phyloP scores from a whole-genome alignment of 2,888 invertebrate genomes.

The Harpagoxenus sublaevis region DNA sequence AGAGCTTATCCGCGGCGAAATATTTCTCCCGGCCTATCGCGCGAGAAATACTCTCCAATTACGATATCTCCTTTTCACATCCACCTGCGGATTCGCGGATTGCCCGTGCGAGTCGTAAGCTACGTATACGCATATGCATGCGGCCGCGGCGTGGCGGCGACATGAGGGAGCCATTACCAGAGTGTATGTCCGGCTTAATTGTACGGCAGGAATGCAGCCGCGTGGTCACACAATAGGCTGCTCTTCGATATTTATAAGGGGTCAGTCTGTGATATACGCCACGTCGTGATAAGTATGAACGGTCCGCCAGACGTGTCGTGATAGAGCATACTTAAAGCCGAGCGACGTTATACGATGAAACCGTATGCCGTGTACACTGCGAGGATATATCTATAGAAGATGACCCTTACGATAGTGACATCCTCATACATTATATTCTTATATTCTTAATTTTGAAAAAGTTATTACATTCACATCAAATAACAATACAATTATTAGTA shows the following conservation, averaged over 20 bases:
- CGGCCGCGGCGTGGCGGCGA: constrained; percentile 38
- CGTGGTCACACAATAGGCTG: constrained; percentile 57
- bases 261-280: constrained; percentile 54
- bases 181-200: constrained; percentile 64
- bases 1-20: constrained; percentile 47
- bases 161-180: constrained; percentile 59
- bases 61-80: constrained; percentile 71
- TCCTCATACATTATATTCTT: neutral
- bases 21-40: constrained; percentile 59
- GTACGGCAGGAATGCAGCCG: constrained; percentile 61
- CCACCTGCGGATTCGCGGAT: constrained; percentile 61
- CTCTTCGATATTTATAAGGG: constrained; percentile 66
- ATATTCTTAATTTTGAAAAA: neutral
- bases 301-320: constrained; percentile 51
- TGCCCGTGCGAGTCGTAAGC: constrained; percentile 54
- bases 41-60: constrained; percentile 69
- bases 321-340: constrained; percentile 33
- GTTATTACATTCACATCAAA: neutral
- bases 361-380: neutral
- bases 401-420: neutral
- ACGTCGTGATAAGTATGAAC: constrained; percentile 58
- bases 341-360: neutral
- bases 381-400: neutral
- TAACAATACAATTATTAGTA: neutral
- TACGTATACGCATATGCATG: constrained; percentile 40